phyloP scores from a whole-genome alignment of 2,797 vertebrate genomes.

The Microctenopoma stevenorrisi region DNA sequence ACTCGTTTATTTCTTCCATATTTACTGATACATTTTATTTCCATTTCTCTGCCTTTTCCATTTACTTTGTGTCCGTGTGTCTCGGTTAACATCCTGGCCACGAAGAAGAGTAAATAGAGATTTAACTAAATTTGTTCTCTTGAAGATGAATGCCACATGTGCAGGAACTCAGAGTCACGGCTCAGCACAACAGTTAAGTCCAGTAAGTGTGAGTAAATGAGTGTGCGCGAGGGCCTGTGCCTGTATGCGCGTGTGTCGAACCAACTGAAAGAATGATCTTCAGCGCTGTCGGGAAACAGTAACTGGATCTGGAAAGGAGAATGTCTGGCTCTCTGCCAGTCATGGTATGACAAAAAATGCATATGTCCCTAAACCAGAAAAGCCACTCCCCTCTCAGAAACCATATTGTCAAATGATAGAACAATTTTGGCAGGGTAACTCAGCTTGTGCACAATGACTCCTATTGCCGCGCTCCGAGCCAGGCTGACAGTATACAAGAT shows the following conservation, averaged over 20 bases:
- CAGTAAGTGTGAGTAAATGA: slow-evolving; percentile 63
- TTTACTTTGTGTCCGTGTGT: slow-evolving; percentile 19
- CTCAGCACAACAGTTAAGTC: slow-evolving; percentile 73
- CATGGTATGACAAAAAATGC: slow-evolving; percentile 66
- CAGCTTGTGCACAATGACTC: slow-evolving; percentile 32
- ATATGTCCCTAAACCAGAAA: slow-evolving; percentile 65
- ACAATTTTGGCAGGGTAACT: slow-evolving; percentile 47
- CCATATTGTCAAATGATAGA: slow-evolving; percentile 55
- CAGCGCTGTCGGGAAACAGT: slow-evolving; percentile 50
- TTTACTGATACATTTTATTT: slow-evolving; percentile 28
- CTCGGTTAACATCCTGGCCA: slow-evolving; percentile 48
- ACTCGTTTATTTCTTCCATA: slow-evolving; percentile 25
- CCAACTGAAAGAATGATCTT: slow-evolving; percentile 54
- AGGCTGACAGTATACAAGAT: slow-evolving; percentile 48
- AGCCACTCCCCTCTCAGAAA: slow-evolving; percentile 50
- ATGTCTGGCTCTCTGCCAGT: slow-evolving; percentile 60
- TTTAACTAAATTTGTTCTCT: slow-evolving; percentile 73
- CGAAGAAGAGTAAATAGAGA: slow-evolving; percentile 72
- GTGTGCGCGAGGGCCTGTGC: slow-evolving; percentile 34
- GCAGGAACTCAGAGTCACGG: slow-evolving; percentile 73
- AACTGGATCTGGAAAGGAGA: slow-evolving; percentile 59
- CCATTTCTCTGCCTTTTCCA: slow-evolving; percentile 29
- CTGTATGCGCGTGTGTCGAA: slow-evolving; percentile 40
- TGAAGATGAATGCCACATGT: slow-evolving; percentile 77
- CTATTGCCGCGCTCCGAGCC: slow-evolving; percentile 40